phyloP scores from a whole-genome alignment of 2,113 vertebrate species.

The Falco punctatus region DNA sequence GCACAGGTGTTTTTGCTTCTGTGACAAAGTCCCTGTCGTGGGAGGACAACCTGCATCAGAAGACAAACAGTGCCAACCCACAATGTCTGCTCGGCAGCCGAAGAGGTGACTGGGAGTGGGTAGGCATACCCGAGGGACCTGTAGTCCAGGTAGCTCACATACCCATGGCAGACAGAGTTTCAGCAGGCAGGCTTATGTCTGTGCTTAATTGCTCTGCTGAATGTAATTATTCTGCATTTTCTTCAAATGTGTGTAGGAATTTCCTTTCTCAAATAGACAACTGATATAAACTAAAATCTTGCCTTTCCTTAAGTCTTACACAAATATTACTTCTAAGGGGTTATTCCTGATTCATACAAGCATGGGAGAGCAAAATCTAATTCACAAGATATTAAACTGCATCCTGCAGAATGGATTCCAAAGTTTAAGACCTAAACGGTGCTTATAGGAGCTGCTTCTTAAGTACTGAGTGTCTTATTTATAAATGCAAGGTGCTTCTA shows the following conservation, averaged over 20 bases:
- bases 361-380: not conserved
- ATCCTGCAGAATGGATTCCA: not conserved
- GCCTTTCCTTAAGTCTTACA: not conserved
- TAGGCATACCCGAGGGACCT: not conserved
- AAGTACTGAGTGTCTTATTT: not conserved
- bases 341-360: not conserved
- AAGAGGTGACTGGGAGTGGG: not conserved
- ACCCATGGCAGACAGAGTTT: not conserved
- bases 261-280: not conserved
- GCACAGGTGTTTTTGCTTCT: not conserved
- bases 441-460: not conserved
- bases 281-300: not conserved
- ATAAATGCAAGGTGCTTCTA: not conserved
- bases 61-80: not conserved
- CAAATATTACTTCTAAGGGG: not conserved
- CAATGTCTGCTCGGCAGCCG: not conserved
- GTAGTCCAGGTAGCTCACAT: not conserved
- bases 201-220: not conserved
- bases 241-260: not conserved
- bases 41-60: not conserved
- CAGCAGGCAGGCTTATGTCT: not conserved
- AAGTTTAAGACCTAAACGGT: not conserved
- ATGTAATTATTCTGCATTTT: not conserved
- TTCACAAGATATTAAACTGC: not conserved
- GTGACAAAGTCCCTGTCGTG: not conserved